These are phyloP conservation scores for Rhysida immarginata DNA, from an alignment of 1,140 invertebrate genomes.

Conservation along the genomic window DNA sequence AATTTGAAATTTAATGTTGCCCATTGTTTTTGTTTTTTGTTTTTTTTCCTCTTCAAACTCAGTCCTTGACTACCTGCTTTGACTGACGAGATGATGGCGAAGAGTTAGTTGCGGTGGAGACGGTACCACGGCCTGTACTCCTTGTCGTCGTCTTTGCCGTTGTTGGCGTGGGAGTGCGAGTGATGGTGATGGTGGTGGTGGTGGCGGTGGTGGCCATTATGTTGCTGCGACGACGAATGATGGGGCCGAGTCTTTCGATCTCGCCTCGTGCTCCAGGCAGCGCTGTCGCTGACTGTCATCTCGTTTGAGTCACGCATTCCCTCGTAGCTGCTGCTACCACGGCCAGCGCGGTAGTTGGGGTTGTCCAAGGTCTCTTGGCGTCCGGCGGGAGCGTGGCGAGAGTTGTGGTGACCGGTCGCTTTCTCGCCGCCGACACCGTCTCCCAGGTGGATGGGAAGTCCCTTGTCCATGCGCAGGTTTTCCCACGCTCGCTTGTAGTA, in stretches of 20 bases:
- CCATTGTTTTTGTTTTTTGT: too few relatives aligned
- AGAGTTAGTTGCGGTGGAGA: too few relatives aligned
- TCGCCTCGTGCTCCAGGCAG: slow-evolving; percentile 34
- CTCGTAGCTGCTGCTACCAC: slow-evolving; percentile 27
- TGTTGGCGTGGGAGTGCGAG: too few relatives aligned
- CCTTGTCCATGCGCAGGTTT: slow-evolving; percentile 56
- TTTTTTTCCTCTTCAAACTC: too few relatives aligned
- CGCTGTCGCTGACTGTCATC: slow-evolving; percentile 57
- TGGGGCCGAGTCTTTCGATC: slow-evolving; percentile 68
- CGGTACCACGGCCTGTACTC: too few relatives aligned
- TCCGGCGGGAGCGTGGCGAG: slow-evolving; percentile 38
- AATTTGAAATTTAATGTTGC: too few relatives aligned
- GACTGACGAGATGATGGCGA: too few relatives aligned
- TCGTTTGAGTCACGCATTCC: slow-evolving; percentile 63
- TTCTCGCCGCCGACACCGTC: neutral
- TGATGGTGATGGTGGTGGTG: too few relatives aligned
- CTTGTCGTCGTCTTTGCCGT: too few relatives aligned
- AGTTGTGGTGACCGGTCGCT: slow-evolving; percentile 28
- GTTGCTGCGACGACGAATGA: too few relatives aligned
- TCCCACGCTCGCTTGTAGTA: slow-evolving; percentile 83
- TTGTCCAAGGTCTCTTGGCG: slow-evolving; percentile 55
- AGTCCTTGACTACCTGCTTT: too few relatives aligned
- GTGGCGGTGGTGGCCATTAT: slow-evolving; percentile 46
- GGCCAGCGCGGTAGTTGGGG: slow-evolving; percentile 29
- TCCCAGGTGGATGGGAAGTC: neutral